phyloP scores from a whole-genome alignment of 2,888 invertebrate species.

The Agrilus biguttatus region DNA sequence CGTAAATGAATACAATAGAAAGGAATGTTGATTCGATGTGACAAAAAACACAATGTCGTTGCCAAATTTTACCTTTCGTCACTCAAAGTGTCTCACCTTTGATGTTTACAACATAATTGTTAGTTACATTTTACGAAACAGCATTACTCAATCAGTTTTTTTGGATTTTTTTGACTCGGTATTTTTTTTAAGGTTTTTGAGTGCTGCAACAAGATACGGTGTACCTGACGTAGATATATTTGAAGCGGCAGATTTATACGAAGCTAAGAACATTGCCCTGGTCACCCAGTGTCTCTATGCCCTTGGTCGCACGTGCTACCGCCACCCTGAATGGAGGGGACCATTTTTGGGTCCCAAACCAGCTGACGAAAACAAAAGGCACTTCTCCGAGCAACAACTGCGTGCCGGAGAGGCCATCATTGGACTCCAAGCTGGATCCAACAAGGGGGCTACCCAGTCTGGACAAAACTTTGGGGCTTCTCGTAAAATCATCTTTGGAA shows the following conservation, averaged over 20 bases:
- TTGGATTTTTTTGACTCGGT: neutral
- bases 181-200: slow-evolving; percentile 52
- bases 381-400: slow-evolving; percentile 69
- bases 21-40: neutral
- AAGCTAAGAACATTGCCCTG: slow-evolving; percentile 74
- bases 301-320: slow-evolving; percentile 74
- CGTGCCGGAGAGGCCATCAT: slow-evolving; percentile 73
- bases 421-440: slow-evolving; percentile 76
- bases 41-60: neutral
- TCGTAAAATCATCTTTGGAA: slow-evolving; percentile 67
- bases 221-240: slow-evolving; percentile 77
- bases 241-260: slow-evolving; percentile 86
- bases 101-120: neutral
- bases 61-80: neutral
- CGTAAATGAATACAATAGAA: no score
- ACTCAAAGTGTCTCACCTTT: neutral
- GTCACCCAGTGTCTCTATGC: slow-evolving; percentile 82
- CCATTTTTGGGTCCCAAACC: slow-evolving; percentile 75
- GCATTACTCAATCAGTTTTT: neutral
- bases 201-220: slow-evolving; percentile 68
- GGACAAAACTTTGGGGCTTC: slow-evolving; percentile 80
- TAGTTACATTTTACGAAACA: neutral
- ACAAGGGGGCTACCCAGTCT: slow-evolving; percentile 71
- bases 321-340: slow-evolving; percentile 72
- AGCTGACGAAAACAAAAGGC: slow-evolving; percentile 67